These are phyloP conservation scores for Penaeus chinensis DNA, from an alignment of 1,140 invertebrate genomes.

Conservation along the genomic window DNA sequence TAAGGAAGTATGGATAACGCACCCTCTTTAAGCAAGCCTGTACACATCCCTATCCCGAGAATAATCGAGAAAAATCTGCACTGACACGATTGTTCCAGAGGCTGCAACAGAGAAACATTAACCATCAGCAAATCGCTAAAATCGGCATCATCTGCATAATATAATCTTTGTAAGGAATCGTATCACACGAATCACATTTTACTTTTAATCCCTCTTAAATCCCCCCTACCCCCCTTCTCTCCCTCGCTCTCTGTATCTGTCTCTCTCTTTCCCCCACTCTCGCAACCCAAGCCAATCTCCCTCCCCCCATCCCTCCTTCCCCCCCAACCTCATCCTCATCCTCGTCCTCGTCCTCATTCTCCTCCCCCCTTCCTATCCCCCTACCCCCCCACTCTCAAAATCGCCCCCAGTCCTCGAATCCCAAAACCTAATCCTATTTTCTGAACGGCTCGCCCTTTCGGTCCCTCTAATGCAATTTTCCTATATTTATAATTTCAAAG, in stretches of 20 bases:
- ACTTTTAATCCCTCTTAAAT: slow-evolving; percentile 12
- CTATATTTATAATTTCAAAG: slow-evolving; percentile 62
- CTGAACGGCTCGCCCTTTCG: slow-evolving; percentile 46
- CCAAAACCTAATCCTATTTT: slow-evolving; percentile 46
- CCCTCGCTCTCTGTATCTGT: not conserved
- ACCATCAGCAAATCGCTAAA: not conserved
- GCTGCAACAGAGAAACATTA: not conserved
- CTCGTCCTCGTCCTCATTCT: not conserved
- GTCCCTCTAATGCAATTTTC: slow-evolving; percentile 60
- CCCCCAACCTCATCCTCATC: not conserved
- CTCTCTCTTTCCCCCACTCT: not conserved
- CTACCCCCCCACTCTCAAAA: slow-evolving; percentile 13
- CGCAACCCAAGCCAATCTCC: not conserved
- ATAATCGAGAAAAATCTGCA: no score
- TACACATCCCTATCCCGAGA: no score
- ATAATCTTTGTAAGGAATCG: slow-evolving; percentile 43
- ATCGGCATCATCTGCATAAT: slow-evolving; percentile 44
- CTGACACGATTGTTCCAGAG: no score
- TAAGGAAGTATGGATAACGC: no score
- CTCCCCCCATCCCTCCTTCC: not conserved
- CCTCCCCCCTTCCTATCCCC: slow-evolving; percentile 3
- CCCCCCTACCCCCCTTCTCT: slow-evolving; percentile 24
- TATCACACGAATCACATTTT: slow-evolving; percentile 40
- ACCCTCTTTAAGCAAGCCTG: no score
- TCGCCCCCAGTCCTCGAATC: slow-evolving; percentile 8